Evolutionary conservation across 2,113 vertebrate genomes (phyloP).

Genomic region (Fregetta grallaria): DNA sequence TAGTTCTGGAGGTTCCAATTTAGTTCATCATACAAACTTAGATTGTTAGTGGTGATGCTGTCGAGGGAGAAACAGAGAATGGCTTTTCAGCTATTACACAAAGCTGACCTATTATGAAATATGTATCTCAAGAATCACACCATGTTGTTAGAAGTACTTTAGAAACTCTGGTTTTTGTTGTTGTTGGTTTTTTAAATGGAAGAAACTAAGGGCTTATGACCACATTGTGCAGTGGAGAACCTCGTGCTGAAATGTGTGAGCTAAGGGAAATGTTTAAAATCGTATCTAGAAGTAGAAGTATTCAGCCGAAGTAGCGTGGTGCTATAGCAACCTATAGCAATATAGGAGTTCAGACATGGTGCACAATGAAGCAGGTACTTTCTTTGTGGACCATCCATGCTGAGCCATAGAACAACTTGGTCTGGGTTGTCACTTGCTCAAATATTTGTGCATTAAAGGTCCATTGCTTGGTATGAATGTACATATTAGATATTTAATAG

Average conservation of each 20-base stretch:
- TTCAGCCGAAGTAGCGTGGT: fast-evolving
- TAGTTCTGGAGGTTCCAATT: not conserved
- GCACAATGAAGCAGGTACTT: not conserved
- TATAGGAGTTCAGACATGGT: not conserved
- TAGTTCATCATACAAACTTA: not conserved
- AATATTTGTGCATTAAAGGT: not conserved
- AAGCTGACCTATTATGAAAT: not conserved
- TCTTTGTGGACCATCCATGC: not conserved
- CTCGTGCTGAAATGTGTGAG: not conserved
- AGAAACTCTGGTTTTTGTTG: not conserved
- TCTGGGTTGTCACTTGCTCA: not conserved
- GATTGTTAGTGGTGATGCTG: not conserved
- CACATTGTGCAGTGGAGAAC: not conserved
- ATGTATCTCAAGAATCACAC: not conserved
- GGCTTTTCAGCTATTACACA: not conserved
- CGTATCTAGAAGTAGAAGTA: not conserved
- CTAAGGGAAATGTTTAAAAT: not conserved
- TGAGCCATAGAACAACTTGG: not conserved
- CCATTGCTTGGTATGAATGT: not conserved
- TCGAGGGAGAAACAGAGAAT: not conserved
- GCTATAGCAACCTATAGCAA: too few relatives aligned
- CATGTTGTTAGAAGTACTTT: not conserved
- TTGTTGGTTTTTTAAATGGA: not conserved
- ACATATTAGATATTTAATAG: not conserved
- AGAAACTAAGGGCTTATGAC: not conserved